A percentile compares a stretch with the other conserved stretches of the same genome.
phyloP scores from a whole-genome alignment of 2,113 vertebrate species.

The Oncorhynchus mykiss region DNA sequence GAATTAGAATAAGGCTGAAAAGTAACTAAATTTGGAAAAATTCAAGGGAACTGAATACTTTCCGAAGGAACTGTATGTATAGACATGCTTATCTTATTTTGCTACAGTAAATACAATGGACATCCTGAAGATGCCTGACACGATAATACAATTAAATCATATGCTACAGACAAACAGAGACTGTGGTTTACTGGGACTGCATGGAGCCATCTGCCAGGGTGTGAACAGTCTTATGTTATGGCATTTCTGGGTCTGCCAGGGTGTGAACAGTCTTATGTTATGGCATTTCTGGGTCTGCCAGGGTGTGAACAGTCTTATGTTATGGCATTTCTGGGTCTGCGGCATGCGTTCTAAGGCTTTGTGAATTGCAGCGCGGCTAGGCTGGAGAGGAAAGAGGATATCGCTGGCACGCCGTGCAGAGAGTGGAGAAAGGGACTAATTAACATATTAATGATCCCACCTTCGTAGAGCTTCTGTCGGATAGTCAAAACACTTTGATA shows the following conservation, averaged over 20 bases:
- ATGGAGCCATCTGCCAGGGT: constrained; percentile 2
- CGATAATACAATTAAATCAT: too few species aligned
- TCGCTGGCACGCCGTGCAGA: constrained; percentile 49
- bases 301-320: constrained; percentile 50
- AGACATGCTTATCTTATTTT: too few species aligned
- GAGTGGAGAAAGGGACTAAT: constrained; percentile 59
- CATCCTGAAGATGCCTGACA: too few species aligned
- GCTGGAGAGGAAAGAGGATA: constrained; percentile 57
- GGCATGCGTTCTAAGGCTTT: constrained; percentile 58
- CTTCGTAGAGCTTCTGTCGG: constrained; percentile 78
- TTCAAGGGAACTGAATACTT: too few species aligned
- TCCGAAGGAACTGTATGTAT: too few species aligned
- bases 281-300: constrained; percentile 37
- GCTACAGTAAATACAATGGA: too few species aligned
- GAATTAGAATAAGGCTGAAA: too few species aligned
- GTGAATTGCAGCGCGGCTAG: constrained; percentile 45
- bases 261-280: constrained; percentile 51
- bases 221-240: constrained; percentile 52
- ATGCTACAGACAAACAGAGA: too few species aligned
- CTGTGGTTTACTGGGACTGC: neutral
- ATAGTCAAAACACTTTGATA: constrained; percentile 82
- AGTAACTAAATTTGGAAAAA: too few species aligned
- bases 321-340: constrained; percentile 41
- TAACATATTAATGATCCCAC: constrained; percentile 84
- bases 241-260: constrained; percentile 37